Percentiles rank a stretch among this genome's conserved stretches.
phyloP scores from a whole-genome alignment of 2,113 vertebrate species.

The Myanophis thanlyinensis region DNA sequence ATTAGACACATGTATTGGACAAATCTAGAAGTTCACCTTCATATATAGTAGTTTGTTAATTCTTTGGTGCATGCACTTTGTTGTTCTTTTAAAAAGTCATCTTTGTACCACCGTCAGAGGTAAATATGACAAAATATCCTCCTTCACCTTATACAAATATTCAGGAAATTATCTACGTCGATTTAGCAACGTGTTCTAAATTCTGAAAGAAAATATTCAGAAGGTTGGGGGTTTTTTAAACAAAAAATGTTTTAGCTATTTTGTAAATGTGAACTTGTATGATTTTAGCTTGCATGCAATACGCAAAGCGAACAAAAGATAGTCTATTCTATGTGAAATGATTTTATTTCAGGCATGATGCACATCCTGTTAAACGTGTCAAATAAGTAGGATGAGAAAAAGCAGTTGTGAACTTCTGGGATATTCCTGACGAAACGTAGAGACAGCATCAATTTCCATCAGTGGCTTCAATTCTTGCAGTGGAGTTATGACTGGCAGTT shows the following conservation, averaged over 20 bases:
- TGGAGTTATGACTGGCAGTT: neutral
- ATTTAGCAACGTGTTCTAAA: neutral
- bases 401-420: neutral
- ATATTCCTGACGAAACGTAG: neutral
- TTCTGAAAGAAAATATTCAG: neutral
- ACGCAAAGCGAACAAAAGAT: neutral
- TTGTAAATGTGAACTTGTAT: neutral
- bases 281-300: neutral
- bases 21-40: neutral
- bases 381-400: neutral
- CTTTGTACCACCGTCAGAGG: neutral
- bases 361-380: neutral
- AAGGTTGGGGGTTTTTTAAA: neutral
- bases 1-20: neutral
- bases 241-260: neutral
- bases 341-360: neutral
- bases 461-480: neutral
- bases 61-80: neutral
- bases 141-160: neutral
- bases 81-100: neutral
- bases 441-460: neutral
- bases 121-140: neutral
- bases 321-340: neutral
- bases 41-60: neutral
- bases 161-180: neutral